Base-by-base conservation (phyloP, 2,797 vertebrate genomes). In the Molossus molossus region DNA sequence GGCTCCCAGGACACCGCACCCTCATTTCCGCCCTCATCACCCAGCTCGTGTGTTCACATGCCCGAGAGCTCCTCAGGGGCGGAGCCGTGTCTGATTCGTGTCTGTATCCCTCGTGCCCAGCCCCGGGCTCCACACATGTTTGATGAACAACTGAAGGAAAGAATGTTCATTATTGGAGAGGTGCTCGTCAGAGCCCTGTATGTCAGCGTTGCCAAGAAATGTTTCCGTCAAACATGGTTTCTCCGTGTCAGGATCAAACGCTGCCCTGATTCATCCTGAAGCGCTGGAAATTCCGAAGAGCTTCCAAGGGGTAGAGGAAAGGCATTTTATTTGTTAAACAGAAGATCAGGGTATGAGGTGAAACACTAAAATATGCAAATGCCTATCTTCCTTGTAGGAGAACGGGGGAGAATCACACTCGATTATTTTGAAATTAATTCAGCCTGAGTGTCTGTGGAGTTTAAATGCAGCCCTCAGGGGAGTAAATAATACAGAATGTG, bases 351-450 rank as follows among this genome's bases (percentile, higher is more conserved):
- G 69, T 94, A 75, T 72, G 97, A 98, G 96, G 97, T 83, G 7
- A 64, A 95, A 97, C 95, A 91, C 83, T 91, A 95, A 98, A 86
- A 96, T 97, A 97, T 98, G 97, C 96, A 98, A 98, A 98, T 97
- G 23, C 4, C 17, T 93, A 81, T 94, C 91, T 97, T 94, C 94
- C 98, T 96, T 96, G 96, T 97, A 96, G 69, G 58, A 91, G 97
- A 97, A 97, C 20, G 84, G 96, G 14, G 76, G 93, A 97, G 85
- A 97, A 91, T 89, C 89, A 45, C 73, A 96, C 86, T 97, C 96
- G 96, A 97, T 98, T 98, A 88, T 94, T 97, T 97, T 93, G 85
- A 96, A 98, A 98, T 98, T 97, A 98, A 98, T 98, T 98, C 98
- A 97, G 97, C 67, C 92, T 72, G 96, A 97, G 57, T 96, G 89